A percentile compares a stretch with the other conserved stretches of the same genome.
Evolutionary conservation across 2,113 vertebrate species (phyloP).

Genomic region (Ictalurus furcatus): DNA sequence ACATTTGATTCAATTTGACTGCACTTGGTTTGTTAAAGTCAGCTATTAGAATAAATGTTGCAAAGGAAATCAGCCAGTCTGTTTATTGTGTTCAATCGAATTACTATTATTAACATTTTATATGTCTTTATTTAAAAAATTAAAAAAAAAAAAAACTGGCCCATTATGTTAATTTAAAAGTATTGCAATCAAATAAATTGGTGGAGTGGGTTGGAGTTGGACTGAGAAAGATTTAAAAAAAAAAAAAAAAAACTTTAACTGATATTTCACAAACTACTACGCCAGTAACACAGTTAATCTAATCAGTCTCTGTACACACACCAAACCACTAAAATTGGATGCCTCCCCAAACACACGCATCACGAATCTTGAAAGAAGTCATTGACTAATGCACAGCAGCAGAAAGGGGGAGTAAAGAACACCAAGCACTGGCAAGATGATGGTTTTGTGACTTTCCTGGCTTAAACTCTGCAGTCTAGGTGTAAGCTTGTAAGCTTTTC

Average conservation of each 20-base stretch:
- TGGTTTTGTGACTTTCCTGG: neutral
- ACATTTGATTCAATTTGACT: neutral
- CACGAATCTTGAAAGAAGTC: neutral
- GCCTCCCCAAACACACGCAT: neutral
- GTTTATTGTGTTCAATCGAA: neutral
- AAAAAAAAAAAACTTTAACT: neutral
- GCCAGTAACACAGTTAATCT: neutral
- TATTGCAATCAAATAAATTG: neutral
- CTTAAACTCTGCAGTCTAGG: neutral
- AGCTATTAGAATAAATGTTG: neutral
- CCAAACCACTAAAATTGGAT: neutral
- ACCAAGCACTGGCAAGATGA: neutral
- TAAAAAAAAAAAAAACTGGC: neutral
- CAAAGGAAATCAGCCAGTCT: neutral
- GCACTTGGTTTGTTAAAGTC: neutral
- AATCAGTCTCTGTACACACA: neutral
- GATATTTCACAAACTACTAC: neutral
- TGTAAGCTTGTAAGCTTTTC: constrained; percentile 26
- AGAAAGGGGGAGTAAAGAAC: neutral
- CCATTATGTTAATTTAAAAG: neutral
- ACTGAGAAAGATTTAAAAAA: neutral
- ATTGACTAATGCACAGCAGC: neutral
- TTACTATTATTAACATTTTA: neutral
- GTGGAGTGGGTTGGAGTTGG: neutral
- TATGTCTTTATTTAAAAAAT: neutral